Conservation (phyloP, 2,888 invertebrate genomes). For the Artemia sinica region DNA sequence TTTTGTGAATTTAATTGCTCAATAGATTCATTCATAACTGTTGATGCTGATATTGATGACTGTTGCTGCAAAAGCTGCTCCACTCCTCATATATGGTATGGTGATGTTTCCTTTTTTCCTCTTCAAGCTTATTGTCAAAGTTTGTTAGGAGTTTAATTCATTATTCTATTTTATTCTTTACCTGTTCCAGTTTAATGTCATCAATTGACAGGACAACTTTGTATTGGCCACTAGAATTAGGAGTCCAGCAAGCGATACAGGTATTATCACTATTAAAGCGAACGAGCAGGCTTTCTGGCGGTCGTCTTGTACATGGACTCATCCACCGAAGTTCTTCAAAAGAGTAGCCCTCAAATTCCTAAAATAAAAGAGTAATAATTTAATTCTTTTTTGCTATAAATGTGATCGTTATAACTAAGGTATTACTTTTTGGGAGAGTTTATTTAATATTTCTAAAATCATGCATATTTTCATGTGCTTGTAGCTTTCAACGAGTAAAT, state of each 20-base stretch:
- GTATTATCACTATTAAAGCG: conserved; percentile 58
- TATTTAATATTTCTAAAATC: too few species aligned
- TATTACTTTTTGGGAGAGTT: too few species aligned
- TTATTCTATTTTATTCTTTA: conserved; percentile 29
- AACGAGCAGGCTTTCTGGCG: conserved; percentile 63
- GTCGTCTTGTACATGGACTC: conserved; percentile 47
- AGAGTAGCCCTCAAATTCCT: conserved; percentile 75
- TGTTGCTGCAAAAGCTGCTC: too few species aligned
- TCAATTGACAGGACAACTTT: conserved; percentile 71
- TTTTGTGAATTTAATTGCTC: too few species aligned
- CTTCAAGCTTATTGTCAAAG: conserved; percentile 19
- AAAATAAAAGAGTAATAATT: conserved; percentile 26
- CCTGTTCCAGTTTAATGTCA: conserved; percentile 55
- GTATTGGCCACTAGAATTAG: conserved; percentile 73
- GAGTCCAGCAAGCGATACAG: conserved; percentile 76
- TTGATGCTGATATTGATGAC: too few species aligned
- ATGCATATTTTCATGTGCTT: too few species aligned
- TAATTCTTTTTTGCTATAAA: too few species aligned
- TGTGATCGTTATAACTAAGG: too few species aligned
- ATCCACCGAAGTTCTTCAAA: conserved; percentile 78
- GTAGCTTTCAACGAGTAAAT: too few species aligned
- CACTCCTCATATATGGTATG: conserved; percentile 27
- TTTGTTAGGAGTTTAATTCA: conserved; percentile 18
- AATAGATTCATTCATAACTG: too few species aligned
- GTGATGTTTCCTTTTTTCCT: conserved; percentile 35